phyloP scores from a whole-genome alignment of 1,140 invertebrate species.

The Atta colombica region DNA sequence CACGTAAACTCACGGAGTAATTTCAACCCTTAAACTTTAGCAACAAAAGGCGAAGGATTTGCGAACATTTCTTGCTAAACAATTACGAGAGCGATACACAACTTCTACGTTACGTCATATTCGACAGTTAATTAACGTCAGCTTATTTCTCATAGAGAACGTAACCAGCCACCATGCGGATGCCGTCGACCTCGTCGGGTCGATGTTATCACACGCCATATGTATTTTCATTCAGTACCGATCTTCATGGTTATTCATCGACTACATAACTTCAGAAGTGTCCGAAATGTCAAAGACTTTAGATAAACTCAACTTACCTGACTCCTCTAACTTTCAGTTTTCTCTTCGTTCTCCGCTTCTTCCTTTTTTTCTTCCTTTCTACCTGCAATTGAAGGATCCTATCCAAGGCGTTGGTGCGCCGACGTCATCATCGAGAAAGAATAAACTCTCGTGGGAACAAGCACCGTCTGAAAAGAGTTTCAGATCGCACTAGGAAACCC shows the following conservation, averaged over 20 bases:
- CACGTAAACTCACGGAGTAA: neutral
- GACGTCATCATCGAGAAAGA: constrained; percentile 19
- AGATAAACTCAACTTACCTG: constrained; percentile 7
- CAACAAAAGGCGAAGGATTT: neutral
- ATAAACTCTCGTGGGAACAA: neutral
- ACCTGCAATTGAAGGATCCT: neutral
- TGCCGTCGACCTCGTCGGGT: constrained; percentile 41
- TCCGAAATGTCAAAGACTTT: neutral
- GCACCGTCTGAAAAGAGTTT: neutral
- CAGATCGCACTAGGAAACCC: neutral
- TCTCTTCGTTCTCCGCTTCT: neutral
- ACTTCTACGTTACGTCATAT: constrained; percentile 22
- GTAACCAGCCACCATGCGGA: constrained; percentile 9
- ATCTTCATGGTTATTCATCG: neutral
- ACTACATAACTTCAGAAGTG: neutral
- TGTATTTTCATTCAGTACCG: constrained; percentile 37
- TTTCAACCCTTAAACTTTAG: neutral
- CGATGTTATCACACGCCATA: constrained; percentile 33
- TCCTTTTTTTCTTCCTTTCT: neutral
- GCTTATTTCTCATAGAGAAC: constrained; percentile 40
- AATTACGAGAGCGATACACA: constrained; percentile 2
- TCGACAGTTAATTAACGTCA: neutral
- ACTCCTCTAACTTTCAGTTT: neutral
- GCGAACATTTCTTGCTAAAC: neutral
- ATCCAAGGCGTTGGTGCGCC: constrained; percentile 13